Base-by-base conservation (phyloP, 2,797 vertebrate species). In the Myripristis murdjan region DNA sequence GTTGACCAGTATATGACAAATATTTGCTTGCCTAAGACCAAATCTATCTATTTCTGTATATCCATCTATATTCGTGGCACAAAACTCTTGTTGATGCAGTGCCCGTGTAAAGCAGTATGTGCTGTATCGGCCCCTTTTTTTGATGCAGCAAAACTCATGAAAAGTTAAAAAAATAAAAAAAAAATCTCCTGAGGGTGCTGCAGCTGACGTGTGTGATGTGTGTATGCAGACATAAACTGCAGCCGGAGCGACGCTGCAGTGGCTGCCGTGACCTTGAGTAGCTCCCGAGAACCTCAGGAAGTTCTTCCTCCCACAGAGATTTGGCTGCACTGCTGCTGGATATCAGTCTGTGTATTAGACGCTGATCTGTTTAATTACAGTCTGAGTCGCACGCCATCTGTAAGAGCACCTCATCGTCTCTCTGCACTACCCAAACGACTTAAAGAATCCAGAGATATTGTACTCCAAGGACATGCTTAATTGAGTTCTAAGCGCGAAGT, bases 361-460 rank as follows among this genome's bases (percentile, higher is more conserved):
- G 70, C 91, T 92, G 91, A 93, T 93, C 91, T 90, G 89, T 92
- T 90, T 91, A 93, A 93, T 94, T 93, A 93, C 90, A 89, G 79
- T 73, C 79, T 79, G 87, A 92, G 85, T 89, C 85, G 71, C 84
- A 66, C 83, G 33, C 90, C 92, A 93, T 93, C 91, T 92, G 92
- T 86, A 90, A 86, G 81, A 89, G 87, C 87, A 88, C 85, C 87
- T 88, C 89, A 61, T 76, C 56, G 73, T 75, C 82, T 73, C 86
- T 63, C 84, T 57, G 80, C 82, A 51, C 84, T 52, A 79, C 80
- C 82, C 86, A 54, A 75, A 82, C 70, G 87, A 87, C 89, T 89
- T 86, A 81, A 89, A 90, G 87, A 89, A 89, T 82, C 84, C 81
- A 31, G 35, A 87, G 79, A 84, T 83, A 89, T 88, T 87, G 87